phyloP scores from a whole-genome alignment of 2,888 invertebrate species.

The Caenorhabditis zanzibari region DNA sequence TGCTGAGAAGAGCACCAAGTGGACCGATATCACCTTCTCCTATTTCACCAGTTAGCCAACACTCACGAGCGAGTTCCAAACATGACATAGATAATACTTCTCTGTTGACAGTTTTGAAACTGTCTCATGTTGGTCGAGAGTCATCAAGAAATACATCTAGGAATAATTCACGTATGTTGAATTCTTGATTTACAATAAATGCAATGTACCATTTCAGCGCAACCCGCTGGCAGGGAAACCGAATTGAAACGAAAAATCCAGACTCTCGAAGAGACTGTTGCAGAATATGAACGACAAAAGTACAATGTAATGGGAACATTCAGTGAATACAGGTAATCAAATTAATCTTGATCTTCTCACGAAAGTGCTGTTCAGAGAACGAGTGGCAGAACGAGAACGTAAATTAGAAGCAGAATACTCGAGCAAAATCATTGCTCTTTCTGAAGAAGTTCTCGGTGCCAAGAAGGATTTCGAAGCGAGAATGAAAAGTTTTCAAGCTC shows the following conservation, averaged over 20 bases:
- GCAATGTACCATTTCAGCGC: constrained; percentile 40
- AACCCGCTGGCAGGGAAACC: constrained; percentile 75
- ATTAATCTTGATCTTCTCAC: background rate
- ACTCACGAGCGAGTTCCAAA: constrained; percentile 62
- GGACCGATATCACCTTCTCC: constrained; percentile 67
- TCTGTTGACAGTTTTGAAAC: constrained; percentile 56
- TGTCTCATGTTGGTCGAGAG: constrained; percentile 71
- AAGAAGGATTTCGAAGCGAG: constrained; percentile 84
- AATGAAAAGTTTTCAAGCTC: constrained; percentile 85
- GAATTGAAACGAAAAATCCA: constrained; percentile 83
- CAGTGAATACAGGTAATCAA: constrained; percentile 78
- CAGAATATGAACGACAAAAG: constrained; percentile 83
- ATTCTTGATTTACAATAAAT: background rate
- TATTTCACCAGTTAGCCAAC: constrained; percentile 66
- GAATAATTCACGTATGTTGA: constrained; percentile 51
- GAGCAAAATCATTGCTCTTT: constrained; percentile 84
- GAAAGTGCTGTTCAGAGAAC: constrained; percentile 70
- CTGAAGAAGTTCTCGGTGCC: constrained; percentile 84
- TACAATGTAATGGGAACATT: constrained; percentile 84
- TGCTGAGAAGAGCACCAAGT: constrained; percentile 46
- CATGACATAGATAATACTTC: constrained; percentile 71
- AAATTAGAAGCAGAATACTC: constrained; percentile 84
- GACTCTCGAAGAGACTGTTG: constrained; percentile 83
- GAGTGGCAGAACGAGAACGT: constrained; percentile 83
- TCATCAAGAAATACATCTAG: constrained; percentile 56